Conservation (phyloP, 2,797 vertebrate species). For the Champsocephalus gunnari region DNA sequence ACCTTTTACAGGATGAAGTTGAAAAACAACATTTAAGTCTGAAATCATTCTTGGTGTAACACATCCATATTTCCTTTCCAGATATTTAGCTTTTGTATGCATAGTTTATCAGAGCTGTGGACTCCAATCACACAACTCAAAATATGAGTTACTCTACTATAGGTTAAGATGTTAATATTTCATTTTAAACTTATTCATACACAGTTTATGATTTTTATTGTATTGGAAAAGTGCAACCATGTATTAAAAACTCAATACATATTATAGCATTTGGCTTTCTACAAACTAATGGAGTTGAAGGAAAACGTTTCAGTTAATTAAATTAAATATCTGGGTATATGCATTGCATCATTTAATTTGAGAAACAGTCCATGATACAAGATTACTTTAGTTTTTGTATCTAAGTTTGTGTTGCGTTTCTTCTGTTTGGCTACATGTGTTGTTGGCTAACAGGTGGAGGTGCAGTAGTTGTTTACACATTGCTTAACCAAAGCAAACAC, state of each 20-base stretch:
- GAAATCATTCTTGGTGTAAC: too few species aligned
- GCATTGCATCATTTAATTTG: not conserved
- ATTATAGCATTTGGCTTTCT: not conserved
- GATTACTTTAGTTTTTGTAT: too few species aligned
- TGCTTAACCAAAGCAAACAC: constrained; percentile 4
- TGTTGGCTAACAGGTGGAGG: constrained; percentile 4
- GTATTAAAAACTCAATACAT: not conserved
- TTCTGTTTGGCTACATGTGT: not conserved
- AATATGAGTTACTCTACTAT: too few species aligned
- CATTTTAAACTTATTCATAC: not conserved
- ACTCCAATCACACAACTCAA: too few species aligned
- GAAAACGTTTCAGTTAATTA: not conserved
- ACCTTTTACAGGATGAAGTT: too few species aligned
- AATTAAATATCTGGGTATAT: not conserved
- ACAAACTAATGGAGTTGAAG: not conserved
- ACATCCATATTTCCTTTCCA: too few species aligned
- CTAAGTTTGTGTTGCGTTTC: too few species aligned
- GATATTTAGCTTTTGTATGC: too few species aligned
- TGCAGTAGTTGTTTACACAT: constrained; percentile 23
- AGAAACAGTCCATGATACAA: not conserved
- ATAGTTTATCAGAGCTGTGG: too few species aligned
- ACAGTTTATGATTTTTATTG: not conserved
- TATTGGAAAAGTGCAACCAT: not conserved
- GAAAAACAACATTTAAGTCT: too few species aligned
- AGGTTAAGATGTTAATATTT: not conserved